These are phyloP conservation scores for Xiphophorus hellerii DNA, from an alignment of 2,113 vertebrate genomes.

Conservation along the genomic window DNA sequence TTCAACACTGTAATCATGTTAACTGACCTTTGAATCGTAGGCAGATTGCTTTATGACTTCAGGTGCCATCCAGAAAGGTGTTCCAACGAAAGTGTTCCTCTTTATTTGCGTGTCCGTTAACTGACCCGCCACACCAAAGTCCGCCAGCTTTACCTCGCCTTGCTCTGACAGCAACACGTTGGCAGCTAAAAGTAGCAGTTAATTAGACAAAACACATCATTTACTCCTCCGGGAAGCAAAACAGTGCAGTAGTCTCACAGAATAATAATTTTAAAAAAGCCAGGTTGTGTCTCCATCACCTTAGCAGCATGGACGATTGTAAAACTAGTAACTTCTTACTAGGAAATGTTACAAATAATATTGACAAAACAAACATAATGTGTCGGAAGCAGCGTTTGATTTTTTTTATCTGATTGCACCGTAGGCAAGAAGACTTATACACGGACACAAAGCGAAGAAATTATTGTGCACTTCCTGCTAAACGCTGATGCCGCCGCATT, in stretches of 20 bases:
- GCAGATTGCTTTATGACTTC: conserved; percentile 98
- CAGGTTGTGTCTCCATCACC: no score
- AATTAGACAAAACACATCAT: background rate
- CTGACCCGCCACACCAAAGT: conserved; percentile 97
- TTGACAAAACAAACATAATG: no score
- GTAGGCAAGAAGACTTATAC: background rate
- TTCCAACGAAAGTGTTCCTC: conserved; percentile 97
- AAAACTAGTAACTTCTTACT: no score
- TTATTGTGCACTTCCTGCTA: background rate
- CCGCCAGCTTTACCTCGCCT: conserved; percentile 95
- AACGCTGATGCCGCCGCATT: background rate
- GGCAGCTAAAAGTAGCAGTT: conserved; percentile 82
- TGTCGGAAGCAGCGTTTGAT: no score
- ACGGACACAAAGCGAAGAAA: background rate
- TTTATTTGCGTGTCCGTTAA: conserved; percentile 98
- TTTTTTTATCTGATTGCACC: background rate
- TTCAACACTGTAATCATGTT: background rate
- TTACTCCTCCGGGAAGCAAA: no score
- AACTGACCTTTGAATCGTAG: conserved; percentile 95
- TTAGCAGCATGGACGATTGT: no score
- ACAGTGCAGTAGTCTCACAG: no score
- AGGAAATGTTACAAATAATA: no score
- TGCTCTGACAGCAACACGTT: conserved; percentile 96
- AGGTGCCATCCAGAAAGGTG: conserved; percentile 99
- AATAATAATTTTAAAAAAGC: background rate